Evolutionary conservation across 2,113 vertebrate species (phyloP).

Genomic region (Ifrita kowaldi): DNA sequence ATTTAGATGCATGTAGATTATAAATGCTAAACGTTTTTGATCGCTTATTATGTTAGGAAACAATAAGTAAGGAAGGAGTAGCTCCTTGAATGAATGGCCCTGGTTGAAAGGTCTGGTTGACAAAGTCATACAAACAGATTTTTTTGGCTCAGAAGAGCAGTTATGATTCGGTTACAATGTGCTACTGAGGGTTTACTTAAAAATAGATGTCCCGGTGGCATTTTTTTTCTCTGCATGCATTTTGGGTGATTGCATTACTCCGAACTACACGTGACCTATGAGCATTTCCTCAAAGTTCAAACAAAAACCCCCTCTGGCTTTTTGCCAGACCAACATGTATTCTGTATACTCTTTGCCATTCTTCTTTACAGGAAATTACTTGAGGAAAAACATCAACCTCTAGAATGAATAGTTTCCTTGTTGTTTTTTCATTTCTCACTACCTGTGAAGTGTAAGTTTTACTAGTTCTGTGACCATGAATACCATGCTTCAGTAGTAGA

Average conservation of each 20-base stretch:
- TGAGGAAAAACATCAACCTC: neutral
- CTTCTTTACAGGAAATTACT: neutral
- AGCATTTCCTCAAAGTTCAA: neutral
- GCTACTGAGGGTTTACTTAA: neutral
- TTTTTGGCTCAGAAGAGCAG: neutral
- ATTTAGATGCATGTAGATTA: neutral
- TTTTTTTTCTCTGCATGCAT: neutral
- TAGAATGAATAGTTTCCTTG: neutral
- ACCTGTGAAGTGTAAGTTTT: neutral
- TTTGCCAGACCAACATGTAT: neutral
- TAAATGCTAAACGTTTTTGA: neutral
- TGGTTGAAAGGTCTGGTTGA: neutral
- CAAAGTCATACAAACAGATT: neutral
- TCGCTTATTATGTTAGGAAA: neutral
- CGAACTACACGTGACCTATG: neutral
- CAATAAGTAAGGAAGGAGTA: neutral
- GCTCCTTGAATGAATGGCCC: neutral
- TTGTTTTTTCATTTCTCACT: neutral
- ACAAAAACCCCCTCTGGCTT: neutral
- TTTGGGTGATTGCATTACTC: neutral
- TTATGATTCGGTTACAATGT: neutral
- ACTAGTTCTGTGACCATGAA: neutral
- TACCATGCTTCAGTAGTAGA: neutral
- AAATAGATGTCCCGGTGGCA: neutral
- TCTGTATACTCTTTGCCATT: neutral